Evolutionary conservation across 1,140 invertebrate species (phyloP).

Genomic region (Heliothis subflexa): DNA sequence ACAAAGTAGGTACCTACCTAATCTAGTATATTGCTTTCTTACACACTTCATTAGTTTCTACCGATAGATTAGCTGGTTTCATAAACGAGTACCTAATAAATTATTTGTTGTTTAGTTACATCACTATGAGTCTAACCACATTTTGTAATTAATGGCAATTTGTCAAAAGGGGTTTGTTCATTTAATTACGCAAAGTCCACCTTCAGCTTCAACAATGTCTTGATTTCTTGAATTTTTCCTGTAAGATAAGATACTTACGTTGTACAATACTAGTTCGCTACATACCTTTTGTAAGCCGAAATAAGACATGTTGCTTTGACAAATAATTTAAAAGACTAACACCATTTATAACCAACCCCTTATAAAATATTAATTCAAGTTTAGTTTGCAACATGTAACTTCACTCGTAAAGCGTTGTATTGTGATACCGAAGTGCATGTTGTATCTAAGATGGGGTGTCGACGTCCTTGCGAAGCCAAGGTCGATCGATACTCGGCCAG

Average conservation of each 20-base stretch:
- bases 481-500: conserved; percentile 67
- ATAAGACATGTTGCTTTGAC: no score
- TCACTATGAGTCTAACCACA: background rate
- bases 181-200: no score
- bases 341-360: no score
- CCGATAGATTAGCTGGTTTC: background rate
- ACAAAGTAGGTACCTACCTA: no score
- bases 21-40: background rate
- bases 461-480: conserved; percentile 64
- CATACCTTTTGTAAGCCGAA: no score
- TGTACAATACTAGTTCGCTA: no score
- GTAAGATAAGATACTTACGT: no score
- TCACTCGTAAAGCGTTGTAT: background rate
- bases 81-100: background rate
- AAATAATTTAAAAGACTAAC: background rate
- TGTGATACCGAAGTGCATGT: background rate
- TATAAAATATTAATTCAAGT: background rate
- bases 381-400: background rate
- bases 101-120: background rate
- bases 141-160: background rate
- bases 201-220: no score
- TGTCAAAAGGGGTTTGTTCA: no score
- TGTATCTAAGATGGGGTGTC: conserved; percentile 45
- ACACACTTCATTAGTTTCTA: background rate
- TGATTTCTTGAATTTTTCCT: no score